Evolutionary conservation across 2,797 vertebrate genomes (phyloP).

Genomic region (Lutjanus argentimaculatus): DNA sequence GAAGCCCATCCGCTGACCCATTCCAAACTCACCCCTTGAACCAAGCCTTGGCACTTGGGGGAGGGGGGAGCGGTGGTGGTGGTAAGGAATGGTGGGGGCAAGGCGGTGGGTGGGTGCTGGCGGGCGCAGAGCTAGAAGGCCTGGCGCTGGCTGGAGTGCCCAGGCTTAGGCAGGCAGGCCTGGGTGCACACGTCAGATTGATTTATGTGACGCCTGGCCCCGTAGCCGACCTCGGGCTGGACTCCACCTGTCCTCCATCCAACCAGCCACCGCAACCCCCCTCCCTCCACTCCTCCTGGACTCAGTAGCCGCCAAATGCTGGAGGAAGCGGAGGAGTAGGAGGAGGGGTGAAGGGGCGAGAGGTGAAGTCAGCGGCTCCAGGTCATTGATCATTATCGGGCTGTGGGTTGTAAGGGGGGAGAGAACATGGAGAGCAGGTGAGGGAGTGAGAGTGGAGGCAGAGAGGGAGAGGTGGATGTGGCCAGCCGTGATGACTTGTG

Average conservation of each 20-base stretch:
- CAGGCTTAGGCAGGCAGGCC: slow-evolving; percentile 74
- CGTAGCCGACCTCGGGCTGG: slow-evolving; percentile 75
- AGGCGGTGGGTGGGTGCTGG: slow-evolving; percentile 18
- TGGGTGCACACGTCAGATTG: slow-evolving; percentile 85
- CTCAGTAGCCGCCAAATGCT: slow-evolving; percentile 31
- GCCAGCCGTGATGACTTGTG: slow-evolving; percentile 29
- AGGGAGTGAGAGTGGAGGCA: not conserved
- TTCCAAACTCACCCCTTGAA: slow-evolving; percentile 80
- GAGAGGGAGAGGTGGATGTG: not conserved
- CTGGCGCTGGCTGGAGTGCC: slow-evolving; percentile 56
- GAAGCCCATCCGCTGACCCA: slow-evolving; percentile 77
- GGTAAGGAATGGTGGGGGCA: not conserved
- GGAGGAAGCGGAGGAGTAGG: slow-evolving; percentile 31
- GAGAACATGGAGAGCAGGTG: not conserved
- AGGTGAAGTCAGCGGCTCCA: slow-evolving; percentile 57
- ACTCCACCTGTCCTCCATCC: slow-evolving; percentile 82
- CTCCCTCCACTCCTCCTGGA: slow-evolving; percentile 13
- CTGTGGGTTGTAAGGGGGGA: slow-evolving; percentile 16
- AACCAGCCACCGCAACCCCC: slow-evolving; percentile 16
- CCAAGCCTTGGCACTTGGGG: slow-evolving; percentile 64
- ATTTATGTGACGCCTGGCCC: slow-evolving; percentile 83
- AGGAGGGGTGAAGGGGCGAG: not conserved
- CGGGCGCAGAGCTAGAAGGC: slow-evolving; percentile 49
- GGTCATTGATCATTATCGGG: slow-evolving; percentile 71
- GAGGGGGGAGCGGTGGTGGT: slow-evolving; percentile 40